Evolutionary conservation across 2,113 vertebrate species (phyloP).

Genomic region (Sus scrofa): T2T-Sscrofa CM000812.6:173905501-173906000

Average conservation of each 20-base stretch:
- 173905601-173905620: background rate
- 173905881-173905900: background rate
- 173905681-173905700: background rate
- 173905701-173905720: background rate
- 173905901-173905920: background rate
- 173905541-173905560: slow-evolving; percentile 20
- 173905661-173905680: background rate
- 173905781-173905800: background rate
- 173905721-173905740: background rate
- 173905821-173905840: background rate
- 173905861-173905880: background rate
- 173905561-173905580: slow-evolving; percentile 38
- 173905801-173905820: background rate
- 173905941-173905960: background rate
- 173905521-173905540: slow-evolving; percentile 7
- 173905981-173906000: slow-evolving; percentile 40
- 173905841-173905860: background rate
- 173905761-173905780: background rate
- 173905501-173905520: background rate
- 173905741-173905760: background rate
- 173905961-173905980: slow-evolving; percentile 39
- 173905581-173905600: slow-evolving; percentile 35
- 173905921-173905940: background rate
- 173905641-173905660: background rate
- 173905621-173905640: background rate